phyloP scores from a whole-genome alignment of 2,113 vertebrate species.

The Actenoides hombroni region DNA sequence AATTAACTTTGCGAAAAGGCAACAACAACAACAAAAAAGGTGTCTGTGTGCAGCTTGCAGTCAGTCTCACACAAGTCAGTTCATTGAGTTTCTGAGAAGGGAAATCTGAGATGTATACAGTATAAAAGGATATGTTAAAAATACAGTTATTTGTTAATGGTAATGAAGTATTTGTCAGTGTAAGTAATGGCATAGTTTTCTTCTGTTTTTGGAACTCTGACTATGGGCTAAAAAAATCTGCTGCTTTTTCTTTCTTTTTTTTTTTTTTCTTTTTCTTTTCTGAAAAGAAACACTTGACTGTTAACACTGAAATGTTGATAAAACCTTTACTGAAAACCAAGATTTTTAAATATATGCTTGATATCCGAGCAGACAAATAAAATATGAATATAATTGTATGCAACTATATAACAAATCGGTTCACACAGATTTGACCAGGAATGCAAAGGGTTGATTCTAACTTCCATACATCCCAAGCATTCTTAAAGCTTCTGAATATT shows the following conservation, averaged over 20 bases:
- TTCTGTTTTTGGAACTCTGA: neutral
- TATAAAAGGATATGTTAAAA: neutral
- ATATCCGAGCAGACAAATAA: neutral
- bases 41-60: neutral
- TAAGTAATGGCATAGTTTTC: neutral
- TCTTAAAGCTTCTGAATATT: neutral
- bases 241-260: no score
- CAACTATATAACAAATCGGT: neutral
- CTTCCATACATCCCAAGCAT: neutral
- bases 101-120: neutral
- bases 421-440: neutral
- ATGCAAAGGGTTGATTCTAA: neutral
- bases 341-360: neutral
- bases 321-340: neutral
- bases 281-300: neutral
- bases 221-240: neutral
- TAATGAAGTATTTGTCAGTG: neutral
- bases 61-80: neutral
- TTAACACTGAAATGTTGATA: neutral
- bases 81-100: neutral
- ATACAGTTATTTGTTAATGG: neutral
- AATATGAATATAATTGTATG: neutral
- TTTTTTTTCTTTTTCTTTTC: no score
- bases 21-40: neutral
- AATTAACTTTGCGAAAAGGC: slow-evolving; percentile 4